These are phyloP conservation scores for Leptopilina syphax DNA, from an alignment of 2,888 invertebrate genomes.

Conservation along the genomic window DNA sequence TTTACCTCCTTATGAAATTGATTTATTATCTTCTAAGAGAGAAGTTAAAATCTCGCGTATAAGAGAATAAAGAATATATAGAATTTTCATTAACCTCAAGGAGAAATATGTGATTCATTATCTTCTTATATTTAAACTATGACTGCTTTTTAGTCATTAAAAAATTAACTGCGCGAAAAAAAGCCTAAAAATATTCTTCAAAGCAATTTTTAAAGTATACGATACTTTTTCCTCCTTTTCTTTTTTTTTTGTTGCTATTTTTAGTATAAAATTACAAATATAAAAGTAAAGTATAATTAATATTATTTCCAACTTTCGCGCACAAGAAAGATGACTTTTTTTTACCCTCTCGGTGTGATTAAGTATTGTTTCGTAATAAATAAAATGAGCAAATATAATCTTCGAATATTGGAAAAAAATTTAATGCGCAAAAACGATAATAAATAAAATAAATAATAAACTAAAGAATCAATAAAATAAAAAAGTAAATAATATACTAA, in stretches of 20 bases:
- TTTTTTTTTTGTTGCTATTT: too few relatives aligned
- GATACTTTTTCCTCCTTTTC: neutral
- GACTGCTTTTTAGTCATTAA: neutral
- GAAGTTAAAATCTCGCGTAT: neutral
- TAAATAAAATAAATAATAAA: too few relatives aligned
- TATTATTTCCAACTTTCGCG: neutral
- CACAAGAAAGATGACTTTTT: neutral
- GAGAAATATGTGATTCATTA: slow-evolving; percentile 22
- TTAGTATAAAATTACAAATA: neutral
- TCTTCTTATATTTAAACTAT: neutral
- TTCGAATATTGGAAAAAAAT: too few relatives aligned
- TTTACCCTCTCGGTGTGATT: neutral
- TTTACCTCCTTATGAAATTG: neutral
- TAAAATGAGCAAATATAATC: neutral
- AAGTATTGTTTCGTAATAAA: slow-evolving; percentile 1
- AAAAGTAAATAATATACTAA: too few relatives aligned
- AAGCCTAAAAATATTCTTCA: neutral
- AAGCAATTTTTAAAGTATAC: neutral
- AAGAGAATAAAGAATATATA: neutral
- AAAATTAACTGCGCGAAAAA: neutral
- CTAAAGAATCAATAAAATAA: too few relatives aligned
- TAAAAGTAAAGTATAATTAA: neutral
- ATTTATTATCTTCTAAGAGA: slow-evolving; percentile 14
- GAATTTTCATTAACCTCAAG: slow-evolving; percentile 26
- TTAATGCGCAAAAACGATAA: too few relatives aligned